Percentiles rank a stretch among this genome's conserved stretches.
These are phyloP conservation scores for Rhaphigaster nebulosa DNA, from an alignment of 2,888 invertebrate species.

Conservation along the genomic window DNA sequence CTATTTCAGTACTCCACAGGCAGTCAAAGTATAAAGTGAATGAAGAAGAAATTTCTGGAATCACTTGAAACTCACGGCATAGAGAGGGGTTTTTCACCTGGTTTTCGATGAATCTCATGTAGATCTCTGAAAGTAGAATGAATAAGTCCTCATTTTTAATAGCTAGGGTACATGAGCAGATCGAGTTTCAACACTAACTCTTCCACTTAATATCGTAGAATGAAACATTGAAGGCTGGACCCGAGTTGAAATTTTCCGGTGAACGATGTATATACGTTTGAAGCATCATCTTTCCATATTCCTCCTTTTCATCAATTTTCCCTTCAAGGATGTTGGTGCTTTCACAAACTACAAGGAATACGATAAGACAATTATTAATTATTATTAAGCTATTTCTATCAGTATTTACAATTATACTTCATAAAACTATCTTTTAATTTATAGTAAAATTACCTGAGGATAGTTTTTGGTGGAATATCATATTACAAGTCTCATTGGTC, in stretches of 20 bases:
- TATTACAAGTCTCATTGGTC: constrained; percentile 15
- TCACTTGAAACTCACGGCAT: constrained; percentile 65
- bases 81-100: constrained; percentile 62
- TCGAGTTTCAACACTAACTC: constrained; percentile 61
- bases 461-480: constrained; percentile 51
- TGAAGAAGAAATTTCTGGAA: constrained; percentile 57
- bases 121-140: constrained; percentile 61
- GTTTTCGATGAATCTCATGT: constrained; percentile 64
- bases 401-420: not conserved
- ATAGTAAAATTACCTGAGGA: constrained; percentile 40
- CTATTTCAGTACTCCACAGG: constrained; percentile 63
- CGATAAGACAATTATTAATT: not conserved
- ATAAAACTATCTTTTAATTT: not conserved
- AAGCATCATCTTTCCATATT: constrained; percentile 59
- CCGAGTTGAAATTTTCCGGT: not conserved
- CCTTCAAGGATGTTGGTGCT: constrained; percentile 59
- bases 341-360: constrained; percentile 59
- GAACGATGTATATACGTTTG: constrained; percentile 54
- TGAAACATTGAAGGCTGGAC: constrained; percentile 63
- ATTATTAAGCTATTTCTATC: not conserved
- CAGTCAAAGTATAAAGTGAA: constrained; percentile 65
- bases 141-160: constrained; percentile 52
- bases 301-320: constrained; percentile 59
- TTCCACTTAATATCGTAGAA: constrained; percentile 65
- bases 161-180: constrained; percentile 43